Evolutionary conservation across 2,113 vertebrate genomes (phyloP).

Genomic region (Willisornis vidua): DNA sequence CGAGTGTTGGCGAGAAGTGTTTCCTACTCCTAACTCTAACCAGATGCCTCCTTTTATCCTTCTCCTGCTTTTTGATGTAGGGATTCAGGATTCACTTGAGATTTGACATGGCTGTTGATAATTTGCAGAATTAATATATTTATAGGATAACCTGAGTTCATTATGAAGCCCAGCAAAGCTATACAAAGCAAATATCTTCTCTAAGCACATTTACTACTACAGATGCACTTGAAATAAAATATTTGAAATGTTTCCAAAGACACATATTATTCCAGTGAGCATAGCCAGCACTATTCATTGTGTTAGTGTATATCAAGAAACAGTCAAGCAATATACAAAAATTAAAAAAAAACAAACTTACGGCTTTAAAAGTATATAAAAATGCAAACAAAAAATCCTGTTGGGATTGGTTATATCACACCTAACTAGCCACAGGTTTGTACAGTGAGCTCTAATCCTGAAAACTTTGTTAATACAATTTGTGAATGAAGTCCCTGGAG

Average conservation of each 20-base stretch:
- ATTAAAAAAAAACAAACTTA: background rate
- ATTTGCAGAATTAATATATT: background rate
- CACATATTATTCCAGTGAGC: background rate
- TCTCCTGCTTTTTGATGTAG: background rate
- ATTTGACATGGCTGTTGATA: background rate
- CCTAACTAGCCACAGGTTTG: background rate
- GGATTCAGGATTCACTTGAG: background rate
- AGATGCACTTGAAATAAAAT: background rate
- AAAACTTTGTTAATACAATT: background rate
- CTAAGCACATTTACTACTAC: background rate
- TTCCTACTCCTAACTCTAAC: background rate
- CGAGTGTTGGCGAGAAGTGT: background rate
- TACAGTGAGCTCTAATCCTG: background rate
- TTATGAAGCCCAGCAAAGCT: background rate
- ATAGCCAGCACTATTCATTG: background rate
- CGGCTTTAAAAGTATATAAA: background rate
- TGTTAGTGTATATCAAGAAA: background rate
- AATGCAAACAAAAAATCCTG: background rate
- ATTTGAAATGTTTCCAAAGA: background rate
- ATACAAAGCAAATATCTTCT: background rate
- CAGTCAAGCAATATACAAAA: background rate
- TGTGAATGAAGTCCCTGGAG: background rate
- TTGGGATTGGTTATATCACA: background rate
- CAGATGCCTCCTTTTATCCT: background rate
- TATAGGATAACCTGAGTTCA: background rate